Evolutionary conservation across 2,888 invertebrate species (phyloP).

Genomic region (Lasioglossum marginatum): DNA sequence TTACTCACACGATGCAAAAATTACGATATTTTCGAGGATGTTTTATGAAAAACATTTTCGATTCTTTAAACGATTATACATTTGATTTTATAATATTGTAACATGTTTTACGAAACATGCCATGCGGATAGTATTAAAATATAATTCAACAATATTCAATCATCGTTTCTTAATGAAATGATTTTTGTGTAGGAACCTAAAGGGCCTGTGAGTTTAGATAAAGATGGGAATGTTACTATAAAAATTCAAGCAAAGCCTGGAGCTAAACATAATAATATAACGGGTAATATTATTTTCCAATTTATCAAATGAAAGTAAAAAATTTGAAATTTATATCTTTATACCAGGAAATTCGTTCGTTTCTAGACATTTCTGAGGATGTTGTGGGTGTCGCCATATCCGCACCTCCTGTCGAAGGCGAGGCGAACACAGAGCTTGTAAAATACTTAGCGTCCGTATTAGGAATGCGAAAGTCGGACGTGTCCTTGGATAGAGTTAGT

Average conservation of each 20-base stretch:
- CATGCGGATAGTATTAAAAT: not conserved
- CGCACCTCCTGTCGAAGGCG: conserved; percentile 93
- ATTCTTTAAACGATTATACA: not conserved
- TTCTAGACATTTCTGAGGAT: conserved; percentile 86
- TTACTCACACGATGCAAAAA: not conserved
- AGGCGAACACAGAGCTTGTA: conserved; percentile 91
- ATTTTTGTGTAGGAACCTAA: conserved; percentile 42
- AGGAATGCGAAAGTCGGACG: conserved; percentile 89
- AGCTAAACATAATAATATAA: conserved; percentile 89
- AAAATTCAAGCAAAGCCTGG: conserved; percentile 91
- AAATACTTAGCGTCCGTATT: conserved; percentile 90
- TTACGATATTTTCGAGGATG: not conserved
- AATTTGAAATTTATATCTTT: conserved; percentile 2
- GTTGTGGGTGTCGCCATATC: conserved; percentile 91
- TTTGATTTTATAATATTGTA: not conserved
- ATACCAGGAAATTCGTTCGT: conserved; percentile 32
- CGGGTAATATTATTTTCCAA: conserved; percentile 83
- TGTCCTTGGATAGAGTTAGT: conserved; percentile 87
- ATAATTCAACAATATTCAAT: not conserved
- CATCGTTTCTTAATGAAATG: not conserved
- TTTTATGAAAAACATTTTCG: not conserved
- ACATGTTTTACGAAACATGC: not conserved
- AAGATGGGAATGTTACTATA: conserved; percentile 87
- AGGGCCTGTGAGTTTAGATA: conserved; percentile 85
- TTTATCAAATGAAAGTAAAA: not conserved